A percentile compares a stretch with the other conserved stretches of the same genome.
Evolutionary conservation across 2,888 invertebrate genomes (phyloP).

Genomic region (Drosophila demipolita): DNA sequence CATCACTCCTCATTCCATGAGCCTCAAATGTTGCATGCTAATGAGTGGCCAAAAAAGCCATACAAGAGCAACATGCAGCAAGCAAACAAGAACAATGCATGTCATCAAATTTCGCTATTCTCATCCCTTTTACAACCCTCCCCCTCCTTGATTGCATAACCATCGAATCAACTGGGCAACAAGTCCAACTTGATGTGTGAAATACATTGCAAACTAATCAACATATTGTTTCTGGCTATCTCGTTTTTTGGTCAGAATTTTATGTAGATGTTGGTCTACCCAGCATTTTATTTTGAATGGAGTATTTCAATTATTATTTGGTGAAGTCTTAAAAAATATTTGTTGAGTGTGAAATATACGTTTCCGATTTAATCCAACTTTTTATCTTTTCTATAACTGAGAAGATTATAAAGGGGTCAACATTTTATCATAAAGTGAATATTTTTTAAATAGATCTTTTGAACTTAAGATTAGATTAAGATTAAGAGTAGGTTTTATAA

Average conservation of each 20-base stretch:
- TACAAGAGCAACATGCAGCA: constrained; percentile 7
- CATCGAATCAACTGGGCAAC: constrained; percentile 14
- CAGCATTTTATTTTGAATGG: neutral
- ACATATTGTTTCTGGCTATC: constrained; percentile 50
- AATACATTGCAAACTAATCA: constrained; percentile 61
- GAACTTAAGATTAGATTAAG: neutral
- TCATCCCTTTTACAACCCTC: neutral
- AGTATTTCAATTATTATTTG: neutral
- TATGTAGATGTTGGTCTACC: constrained; percentile 34
- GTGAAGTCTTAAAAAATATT: neutral
- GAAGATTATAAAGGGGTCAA: neutral
- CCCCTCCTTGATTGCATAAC: neutral
- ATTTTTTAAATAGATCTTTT: no score
- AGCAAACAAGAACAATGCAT: constrained; percentile 22
- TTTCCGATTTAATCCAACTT: neutral
- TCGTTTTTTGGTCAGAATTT: constrained; percentile 31
- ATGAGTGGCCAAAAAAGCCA: constrained; percentile 31
- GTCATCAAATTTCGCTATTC: constrained; percentile 20
- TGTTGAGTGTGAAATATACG: neutral
- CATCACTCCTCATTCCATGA: neutral
- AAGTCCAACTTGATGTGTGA: constrained; percentile 33
- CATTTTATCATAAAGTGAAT: neutral
- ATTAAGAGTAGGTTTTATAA: neutral
- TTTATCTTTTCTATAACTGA: neutral
- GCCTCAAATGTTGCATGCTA: constrained; percentile 23